These are phyloP conservation scores for Cerceris ruficornis DNA, from an alignment of 2,888 invertebrate species.

Conservation along the genomic window DNA sequence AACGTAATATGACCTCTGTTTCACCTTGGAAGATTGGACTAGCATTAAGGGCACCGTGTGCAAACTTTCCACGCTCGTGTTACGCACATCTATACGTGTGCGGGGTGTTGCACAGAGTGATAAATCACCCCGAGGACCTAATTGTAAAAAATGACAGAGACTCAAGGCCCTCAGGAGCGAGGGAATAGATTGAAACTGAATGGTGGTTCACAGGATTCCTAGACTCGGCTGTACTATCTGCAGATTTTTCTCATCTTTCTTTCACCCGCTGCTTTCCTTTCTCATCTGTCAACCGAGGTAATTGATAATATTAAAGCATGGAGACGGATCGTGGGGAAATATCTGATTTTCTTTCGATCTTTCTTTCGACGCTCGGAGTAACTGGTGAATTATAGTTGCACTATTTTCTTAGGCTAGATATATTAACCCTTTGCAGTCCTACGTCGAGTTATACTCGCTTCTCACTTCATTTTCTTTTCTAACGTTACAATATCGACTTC, in stretches of 20 bases:
- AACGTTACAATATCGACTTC: no score
- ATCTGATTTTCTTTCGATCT: no score
- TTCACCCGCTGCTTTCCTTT: neutral
- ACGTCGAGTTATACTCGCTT: no score
- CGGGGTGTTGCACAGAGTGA: neutral
- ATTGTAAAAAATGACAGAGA: conserved; percentile 38
- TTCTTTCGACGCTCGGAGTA: no score
- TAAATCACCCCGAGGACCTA: conserved; percentile 39
- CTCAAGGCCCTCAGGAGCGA: neutral
- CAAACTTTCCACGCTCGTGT: neutral
- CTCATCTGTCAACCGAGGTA: neutral
- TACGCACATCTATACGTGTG: neutral
- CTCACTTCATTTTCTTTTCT: no score
- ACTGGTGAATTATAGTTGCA: no score
- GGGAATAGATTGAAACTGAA: conserved; percentile 21
- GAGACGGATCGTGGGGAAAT: neutral
- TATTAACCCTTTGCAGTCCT: no score
- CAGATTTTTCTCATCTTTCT: conserved; percentile 17
- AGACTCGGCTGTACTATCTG: neutral
- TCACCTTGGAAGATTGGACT: conserved; percentile 15
- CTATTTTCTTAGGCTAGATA: no score
- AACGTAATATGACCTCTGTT: conserved; percentile 2
- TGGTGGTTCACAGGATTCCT: conserved; percentile 14
- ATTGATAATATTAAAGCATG: neutral
- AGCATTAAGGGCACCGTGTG: neutral